A percentile compares a stretch with the other conserved stretches of the same genome.
phyloP scores from a whole-genome alignment of 2,113 vertebrate species.

The Cinclus cinclus region DNA sequence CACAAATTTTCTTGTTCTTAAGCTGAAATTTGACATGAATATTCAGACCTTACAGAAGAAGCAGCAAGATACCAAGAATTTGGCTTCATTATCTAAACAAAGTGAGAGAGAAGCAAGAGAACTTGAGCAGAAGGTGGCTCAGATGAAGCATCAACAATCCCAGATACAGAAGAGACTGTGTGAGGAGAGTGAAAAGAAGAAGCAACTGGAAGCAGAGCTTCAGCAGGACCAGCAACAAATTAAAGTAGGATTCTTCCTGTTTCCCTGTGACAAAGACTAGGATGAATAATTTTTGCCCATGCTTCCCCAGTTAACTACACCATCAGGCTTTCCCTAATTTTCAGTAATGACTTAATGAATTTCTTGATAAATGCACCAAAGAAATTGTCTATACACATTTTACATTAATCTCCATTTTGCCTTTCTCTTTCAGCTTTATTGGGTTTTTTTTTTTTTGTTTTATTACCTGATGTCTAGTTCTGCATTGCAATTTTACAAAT shows the following conservation, averaged over 20 bases:
- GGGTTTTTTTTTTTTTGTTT: neutral
- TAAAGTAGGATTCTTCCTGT: slow-evolving; percentile 65
- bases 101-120: slow-evolving; percentile 78
- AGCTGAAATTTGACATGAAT: slow-evolving; percentile 32
- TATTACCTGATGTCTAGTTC: neutral
- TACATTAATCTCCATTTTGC: neutral
- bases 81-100: slow-evolving; percentile 78
- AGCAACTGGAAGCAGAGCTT: slow-evolving; percentile 73
- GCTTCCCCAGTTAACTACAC: neutral
- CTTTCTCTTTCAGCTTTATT: neutral
- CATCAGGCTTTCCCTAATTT: neutral
- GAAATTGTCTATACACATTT: neutral
- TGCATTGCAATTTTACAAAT: neutral
- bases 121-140: slow-evolving; percentile 79
- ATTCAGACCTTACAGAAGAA: slow-evolving; percentile 76
- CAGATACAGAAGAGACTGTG: slow-evolving; percentile 76
- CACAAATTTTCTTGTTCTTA: neutral
- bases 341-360: neutral
- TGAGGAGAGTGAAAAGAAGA: slow-evolving; percentile 74
- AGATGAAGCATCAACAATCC: slow-evolving; percentile 80
- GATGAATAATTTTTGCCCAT: neutral
- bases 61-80: slow-evolving; percentile 75
- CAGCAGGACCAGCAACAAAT: slow-evolving; percentile 77
- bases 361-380: neutral
- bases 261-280: neutral